Conservation (phyloP, 2,797 vertebrate species). For the Sebastes goodei region DNA sequence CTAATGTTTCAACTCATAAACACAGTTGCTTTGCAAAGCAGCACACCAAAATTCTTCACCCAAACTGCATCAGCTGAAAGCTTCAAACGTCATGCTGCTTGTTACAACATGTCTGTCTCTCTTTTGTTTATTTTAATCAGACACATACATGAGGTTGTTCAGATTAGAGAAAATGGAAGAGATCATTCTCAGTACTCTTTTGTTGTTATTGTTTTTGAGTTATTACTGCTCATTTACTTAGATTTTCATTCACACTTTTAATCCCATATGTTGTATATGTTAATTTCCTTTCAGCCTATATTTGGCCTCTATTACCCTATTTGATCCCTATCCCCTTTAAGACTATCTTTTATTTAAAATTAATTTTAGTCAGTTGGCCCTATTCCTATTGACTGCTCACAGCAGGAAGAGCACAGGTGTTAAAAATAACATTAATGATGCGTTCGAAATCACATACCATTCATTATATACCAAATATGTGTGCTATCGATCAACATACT, state of each 20-base stretch:
- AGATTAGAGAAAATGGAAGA: neutral
- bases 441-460: too few species aligned
- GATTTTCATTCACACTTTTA: neutral
- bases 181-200: neutral
- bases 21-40: neutral
- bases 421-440: neutral
- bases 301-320: neutral
- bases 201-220: neutral
- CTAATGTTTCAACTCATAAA: neutral
- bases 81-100: neutral
- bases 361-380: neutral
- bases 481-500: too few species aligned
- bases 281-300: neutral
- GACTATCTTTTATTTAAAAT: neutral
- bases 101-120: neutral
- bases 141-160: neutral
- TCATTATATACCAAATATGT: too few species aligned
- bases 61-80: neutral
- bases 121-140: neutral
- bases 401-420: neutral
- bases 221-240: neutral
- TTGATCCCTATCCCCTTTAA: neutral
- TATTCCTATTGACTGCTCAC: neutral
- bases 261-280: neutral
- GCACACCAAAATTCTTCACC: too few species aligned